Percentiles rank a stretch among this genome's conserved stretches.
Evolutionary conservation across 1,140 invertebrate species (phyloP).

Genomic region (Drosophila pruinosa): DNA sequence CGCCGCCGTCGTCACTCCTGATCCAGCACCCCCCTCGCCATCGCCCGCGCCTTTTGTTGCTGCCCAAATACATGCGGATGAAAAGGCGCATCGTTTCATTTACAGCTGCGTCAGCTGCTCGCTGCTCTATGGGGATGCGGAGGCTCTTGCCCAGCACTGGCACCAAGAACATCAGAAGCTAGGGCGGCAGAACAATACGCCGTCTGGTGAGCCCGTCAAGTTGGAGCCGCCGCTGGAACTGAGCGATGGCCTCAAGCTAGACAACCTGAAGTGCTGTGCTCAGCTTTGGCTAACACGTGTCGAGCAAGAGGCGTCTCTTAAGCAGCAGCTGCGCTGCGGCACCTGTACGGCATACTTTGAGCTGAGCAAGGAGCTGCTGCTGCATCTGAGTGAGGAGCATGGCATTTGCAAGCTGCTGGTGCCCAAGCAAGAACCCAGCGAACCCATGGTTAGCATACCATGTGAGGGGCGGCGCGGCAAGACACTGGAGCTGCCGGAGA

Average conservation of each 20-base stretch:
- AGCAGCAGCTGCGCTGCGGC: constrained; percentile 52
- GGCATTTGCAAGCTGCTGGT: constrained; percentile 58
- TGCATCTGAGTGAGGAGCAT: constrained; percentile 66
- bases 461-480: constrained; percentile 29
- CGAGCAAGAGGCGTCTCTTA: constrained; percentile 1
- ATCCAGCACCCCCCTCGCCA: neutral
- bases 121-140: constrained; percentile 53
- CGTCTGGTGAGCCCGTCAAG: constrained; percentile 18
- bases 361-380: constrained; percentile 51
- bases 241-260: constrained; percentile 16
- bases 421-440: constrained; percentile 58
- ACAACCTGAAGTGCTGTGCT: constrained; percentile 48
- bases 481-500: constrained; percentile 50
- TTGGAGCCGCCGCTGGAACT: constrained; percentile 30
- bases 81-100: constrained; percentile 56
- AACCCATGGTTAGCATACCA: constrained; percentile 65
- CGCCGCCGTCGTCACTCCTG: neutral
- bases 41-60: neutral
- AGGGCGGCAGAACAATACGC: constrained; percentile 18
- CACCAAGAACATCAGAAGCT: constrained; percentile 46
- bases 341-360: constrained; percentile 64
- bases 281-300: constrained; percentile 50
- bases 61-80: constrained; percentile 61
- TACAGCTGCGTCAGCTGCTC: constrained; percentile 65
- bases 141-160: constrained; percentile 57